Percentiles rank a stretch among this genome's conserved stretches.
These are phyloP conservation scores for Tholera decimalis DNA, from an alignment of 2,888 invertebrate species.

Conservation along the genomic window DNA sequence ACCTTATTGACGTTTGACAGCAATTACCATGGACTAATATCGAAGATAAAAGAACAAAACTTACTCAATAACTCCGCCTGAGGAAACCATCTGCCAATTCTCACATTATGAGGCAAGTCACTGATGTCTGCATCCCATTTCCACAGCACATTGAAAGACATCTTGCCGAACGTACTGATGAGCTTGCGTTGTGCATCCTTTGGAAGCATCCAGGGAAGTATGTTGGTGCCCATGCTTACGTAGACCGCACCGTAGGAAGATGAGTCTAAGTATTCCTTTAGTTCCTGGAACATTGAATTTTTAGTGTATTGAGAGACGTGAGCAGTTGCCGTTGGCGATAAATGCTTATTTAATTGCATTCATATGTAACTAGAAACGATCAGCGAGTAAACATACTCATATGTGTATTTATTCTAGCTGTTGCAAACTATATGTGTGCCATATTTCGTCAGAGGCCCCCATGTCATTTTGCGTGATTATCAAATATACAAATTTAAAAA, in stretches of 20 bases:
- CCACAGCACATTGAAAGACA: constrained; percentile 32
- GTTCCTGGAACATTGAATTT: constrained; percentile 30
- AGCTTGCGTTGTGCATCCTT: constrained; percentile 20
- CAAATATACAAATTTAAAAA: no score
- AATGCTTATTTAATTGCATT: no score
- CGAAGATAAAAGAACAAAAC: background rate
- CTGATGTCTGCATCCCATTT: constrained; percentile 13
- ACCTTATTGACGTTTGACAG: background rate
- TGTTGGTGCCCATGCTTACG: constrained; percentile 28
- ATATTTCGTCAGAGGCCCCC: no score
- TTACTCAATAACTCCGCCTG: constrained; percentile 44
- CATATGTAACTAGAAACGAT: no score
- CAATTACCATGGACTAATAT: background rate
- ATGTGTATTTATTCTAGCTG: no score
- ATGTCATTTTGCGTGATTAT: no score
- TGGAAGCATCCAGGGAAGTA: constrained; percentile 20
- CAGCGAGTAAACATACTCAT: no score
- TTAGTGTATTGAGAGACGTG: no score
- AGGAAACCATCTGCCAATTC: constrained; percentile 43
- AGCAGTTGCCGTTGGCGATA: no score
- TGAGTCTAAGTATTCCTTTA: constrained; percentile 20
- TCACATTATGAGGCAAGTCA: constrained; percentile 28
- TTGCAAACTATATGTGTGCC: no score
- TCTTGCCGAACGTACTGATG: constrained; percentile 30
- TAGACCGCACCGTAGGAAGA: constrained; percentile 21